These are phyloP conservation scores for Drosophila tani DNA, from an alignment of 1,140 invertebrate species.

Conservation along the genomic window DNA sequence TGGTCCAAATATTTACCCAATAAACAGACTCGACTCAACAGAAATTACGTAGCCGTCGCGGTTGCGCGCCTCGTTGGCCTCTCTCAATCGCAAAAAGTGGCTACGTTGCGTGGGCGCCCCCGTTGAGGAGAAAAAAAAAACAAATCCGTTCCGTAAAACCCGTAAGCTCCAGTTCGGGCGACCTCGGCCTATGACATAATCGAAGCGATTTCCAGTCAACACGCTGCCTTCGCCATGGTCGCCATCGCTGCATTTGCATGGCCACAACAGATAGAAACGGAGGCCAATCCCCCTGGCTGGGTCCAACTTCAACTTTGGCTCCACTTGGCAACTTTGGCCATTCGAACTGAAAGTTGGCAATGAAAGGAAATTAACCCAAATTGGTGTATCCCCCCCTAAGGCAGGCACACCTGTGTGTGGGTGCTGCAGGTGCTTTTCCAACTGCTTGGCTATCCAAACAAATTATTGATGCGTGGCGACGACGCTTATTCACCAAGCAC, in stretches of 20 bases:
- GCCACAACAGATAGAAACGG: slow-evolving; percentile 26
- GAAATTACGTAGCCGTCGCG: slow-evolving; percentile 50
- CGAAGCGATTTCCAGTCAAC: slow-evolving; percentile 27
- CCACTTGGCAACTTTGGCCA: slow-evolving; percentile 23
- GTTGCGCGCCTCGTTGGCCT: slow-evolving; percentile 71
- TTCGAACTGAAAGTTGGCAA: slow-evolving; percentile 20
- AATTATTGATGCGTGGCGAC: slow-evolving; percentile 46
- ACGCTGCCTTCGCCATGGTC: slow-evolving; percentile 23
- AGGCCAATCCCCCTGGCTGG: slow-evolving; percentile 3
- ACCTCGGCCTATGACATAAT: slow-evolving; percentile 56
- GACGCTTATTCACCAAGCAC: slow-evolving; percentile 11
- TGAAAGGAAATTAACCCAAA: slow-evolving; percentile 39
- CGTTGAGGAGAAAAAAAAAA: slow-evolving; percentile 42
- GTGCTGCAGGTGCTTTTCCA: slow-evolving; percentile 29
- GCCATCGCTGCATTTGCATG: slow-evolving; percentile 50
- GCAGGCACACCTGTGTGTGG: slow-evolving; percentile 10
- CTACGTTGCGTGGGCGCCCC: slow-evolving; percentile 65
- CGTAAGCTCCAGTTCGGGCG: slow-evolving; percentile 23
- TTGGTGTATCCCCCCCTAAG: slow-evolving; percentile 1
- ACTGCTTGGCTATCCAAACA: slow-evolving; percentile 9
- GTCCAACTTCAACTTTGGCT: slow-evolving; percentile 7
- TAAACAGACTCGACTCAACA: slow-evolving; percentile 63
- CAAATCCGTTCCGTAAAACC: slow-evolving; percentile 12
- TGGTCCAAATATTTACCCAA: slow-evolving; percentile 71
- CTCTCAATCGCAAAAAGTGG: slow-evolving; percentile 43